phyloP scores from a whole-genome alignment of 2,888 invertebrate genomes.

The Phanerotoma sp. region DNA sequence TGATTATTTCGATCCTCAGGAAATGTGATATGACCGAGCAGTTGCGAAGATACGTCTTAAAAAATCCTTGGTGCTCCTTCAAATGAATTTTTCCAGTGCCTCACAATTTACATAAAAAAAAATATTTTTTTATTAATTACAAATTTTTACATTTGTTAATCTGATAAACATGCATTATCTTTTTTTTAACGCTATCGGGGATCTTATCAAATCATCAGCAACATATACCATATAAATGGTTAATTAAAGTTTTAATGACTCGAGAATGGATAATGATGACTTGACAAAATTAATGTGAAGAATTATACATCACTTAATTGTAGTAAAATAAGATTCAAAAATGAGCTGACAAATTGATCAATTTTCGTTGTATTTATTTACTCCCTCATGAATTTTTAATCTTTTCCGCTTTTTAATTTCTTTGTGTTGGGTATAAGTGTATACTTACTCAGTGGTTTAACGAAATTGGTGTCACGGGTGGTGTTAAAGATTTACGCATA shows the following conservation, averaged over 20 bases:
- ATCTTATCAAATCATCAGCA: conserved; percentile 20
- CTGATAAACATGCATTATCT: neutral
- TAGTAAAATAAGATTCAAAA: too few species aligned
- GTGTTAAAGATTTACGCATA: too few species aligned
- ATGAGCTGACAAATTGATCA: too few species aligned
- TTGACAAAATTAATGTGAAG: conserved; percentile 5
- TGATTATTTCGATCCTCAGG: conserved; percentile 4
- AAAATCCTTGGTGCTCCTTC: too few species aligned
- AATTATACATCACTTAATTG: too few species aligned
- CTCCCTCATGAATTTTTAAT: too few species aligned
- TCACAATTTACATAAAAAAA: neutral
- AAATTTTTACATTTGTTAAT: neutral
- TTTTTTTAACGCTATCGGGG: neutral
- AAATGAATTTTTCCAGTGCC: conserved; percentile 1
- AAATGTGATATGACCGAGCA: conserved; percentile 6
- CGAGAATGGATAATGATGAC: conserved; percentile 32
- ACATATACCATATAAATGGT: conserved; percentile 52
- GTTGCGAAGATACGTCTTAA: neutral
- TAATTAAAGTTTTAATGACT: conserved; percentile 54
- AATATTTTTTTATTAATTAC: neutral
- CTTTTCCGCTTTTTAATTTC: too few species aligned
- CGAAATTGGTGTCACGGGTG: conserved; percentile 45
- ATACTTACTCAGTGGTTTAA: conserved; percentile 9
- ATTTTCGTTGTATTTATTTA: too few species aligned
- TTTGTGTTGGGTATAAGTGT: neutral